Evolutionary conservation across 2,113 vertebrate species (phyloP).

Genomic region (Macrotus californicus): DNA sequence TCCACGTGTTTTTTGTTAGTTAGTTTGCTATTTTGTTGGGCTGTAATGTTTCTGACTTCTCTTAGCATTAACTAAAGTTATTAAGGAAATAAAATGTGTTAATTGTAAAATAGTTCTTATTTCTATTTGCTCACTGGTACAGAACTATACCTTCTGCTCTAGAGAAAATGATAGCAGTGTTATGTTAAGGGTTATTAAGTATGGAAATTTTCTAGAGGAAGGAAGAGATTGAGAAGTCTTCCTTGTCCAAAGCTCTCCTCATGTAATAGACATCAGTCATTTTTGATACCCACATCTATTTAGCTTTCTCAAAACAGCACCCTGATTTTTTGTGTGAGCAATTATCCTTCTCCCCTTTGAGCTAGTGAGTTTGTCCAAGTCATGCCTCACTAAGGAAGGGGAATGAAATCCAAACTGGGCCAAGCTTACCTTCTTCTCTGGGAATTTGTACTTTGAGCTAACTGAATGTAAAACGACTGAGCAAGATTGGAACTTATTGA

Average conservation of each 20-base stretch:
- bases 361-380: not conserved
- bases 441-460: not conserved
- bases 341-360: not conserved
- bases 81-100: not conserved
- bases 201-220: constrained; percentile 9
- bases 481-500: not conserved
- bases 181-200: not conserved
- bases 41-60: not conserved
- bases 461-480: not conserved
- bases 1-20: not conserved
- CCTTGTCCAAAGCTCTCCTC: not conserved
- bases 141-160: not conserved
- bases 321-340: no score
- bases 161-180: not conserved
- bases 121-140: not conserved
- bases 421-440: not conserved
- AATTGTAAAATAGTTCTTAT: not conserved
- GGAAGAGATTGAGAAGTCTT: not conserved
- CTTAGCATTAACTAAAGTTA: not conserved
- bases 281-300: not conserved
- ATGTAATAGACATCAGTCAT: not conserved
- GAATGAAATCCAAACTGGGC: not conserved
- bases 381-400: not conserved
- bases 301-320: not conserved
- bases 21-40: not conserved